Base-by-base conservation (phyloP, 2,888 invertebrate species). In the Brachycybe producta region DNA sequence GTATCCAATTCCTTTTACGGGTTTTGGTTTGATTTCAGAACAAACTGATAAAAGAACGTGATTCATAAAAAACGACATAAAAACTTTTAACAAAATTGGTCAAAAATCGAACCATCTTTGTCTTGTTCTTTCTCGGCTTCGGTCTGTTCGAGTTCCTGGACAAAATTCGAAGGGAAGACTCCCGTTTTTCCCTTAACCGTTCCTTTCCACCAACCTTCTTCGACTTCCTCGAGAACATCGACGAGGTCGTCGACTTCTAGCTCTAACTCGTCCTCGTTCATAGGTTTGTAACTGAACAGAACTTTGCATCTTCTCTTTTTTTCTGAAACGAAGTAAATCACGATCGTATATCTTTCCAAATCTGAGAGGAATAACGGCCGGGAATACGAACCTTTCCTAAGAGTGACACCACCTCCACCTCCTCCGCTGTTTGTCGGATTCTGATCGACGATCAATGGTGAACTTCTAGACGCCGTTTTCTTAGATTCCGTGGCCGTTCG, bases 91-190 rank as follows among this genome's bases (percentile, higher is more conserved):
- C 21, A 41, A 15, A 24, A 24, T 30, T 13, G 43, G 8, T 27
- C 28, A 17, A 23, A 30, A 19, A 23, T n/a, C 28, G 21, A 39
- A 28, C 28, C n/a, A n/a, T n/a, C n/a, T n/a, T 52, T 54, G 45
- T 23, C 23, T 19, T 42, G 27, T 40, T 34, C 15, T 15, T 43
- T 30, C 45, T 53, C 43, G 49, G 44, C 42, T 51, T 54, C 57
- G 39, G 55, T 24, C 13, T 56, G 56, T 28, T 56, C 61, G 21
- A 67, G 55, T 52, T 69, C 65, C 61, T 80, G 77, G 32, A 94
- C 94, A 71, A 94, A 95, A 74, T 95, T 95, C 5, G 92, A 94
- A 3, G 94, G 95, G 67, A 94, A 95, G 55, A 94, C 88, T 24
- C 95, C 94, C 54, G 82, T 75, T 63, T 78, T 79, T 38, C 83